Conservation (phyloP, 2,797 vertebrate genomes). For the Xenops minutus region DNA sequence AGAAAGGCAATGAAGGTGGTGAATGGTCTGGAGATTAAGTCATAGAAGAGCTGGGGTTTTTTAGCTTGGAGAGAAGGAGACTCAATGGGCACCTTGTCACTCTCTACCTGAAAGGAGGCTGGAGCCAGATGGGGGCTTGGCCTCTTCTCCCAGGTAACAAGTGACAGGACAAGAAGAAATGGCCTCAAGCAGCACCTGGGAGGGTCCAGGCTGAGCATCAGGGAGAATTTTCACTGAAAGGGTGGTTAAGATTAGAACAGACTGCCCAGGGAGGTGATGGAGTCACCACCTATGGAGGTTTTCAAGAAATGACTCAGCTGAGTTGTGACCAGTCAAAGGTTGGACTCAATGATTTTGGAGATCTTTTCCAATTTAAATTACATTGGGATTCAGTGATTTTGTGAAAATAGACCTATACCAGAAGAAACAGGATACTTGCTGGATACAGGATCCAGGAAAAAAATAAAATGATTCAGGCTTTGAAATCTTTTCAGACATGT, state of each 20-base stretch:
- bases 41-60: not conserved
- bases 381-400: not conserved
- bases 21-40: not conserved
- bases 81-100: not conserved
- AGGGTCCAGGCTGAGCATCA: not conserved
- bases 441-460: not conserved
- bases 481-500: not conserved
- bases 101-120: not conserved
- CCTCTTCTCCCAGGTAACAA: not conserved
- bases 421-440: not conserved
- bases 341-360: not conserved
- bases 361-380: not conserved
- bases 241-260: not conserved
- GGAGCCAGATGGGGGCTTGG: not conserved
- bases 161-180: not conserved
- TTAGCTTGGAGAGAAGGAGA: not conserved
- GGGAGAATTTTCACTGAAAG: not conserved
- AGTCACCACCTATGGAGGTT: not conserved
- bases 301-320: not conserved
- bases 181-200: not conserved
- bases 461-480: not conserved
- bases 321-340: not conserved
- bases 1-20: not conserved
- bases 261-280: not conserved
- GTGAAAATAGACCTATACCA: not conserved